Evolutionary conservation across 2,888 invertebrate genomes (phyloP).

Genomic region (Athetis lepigone): DNA sequence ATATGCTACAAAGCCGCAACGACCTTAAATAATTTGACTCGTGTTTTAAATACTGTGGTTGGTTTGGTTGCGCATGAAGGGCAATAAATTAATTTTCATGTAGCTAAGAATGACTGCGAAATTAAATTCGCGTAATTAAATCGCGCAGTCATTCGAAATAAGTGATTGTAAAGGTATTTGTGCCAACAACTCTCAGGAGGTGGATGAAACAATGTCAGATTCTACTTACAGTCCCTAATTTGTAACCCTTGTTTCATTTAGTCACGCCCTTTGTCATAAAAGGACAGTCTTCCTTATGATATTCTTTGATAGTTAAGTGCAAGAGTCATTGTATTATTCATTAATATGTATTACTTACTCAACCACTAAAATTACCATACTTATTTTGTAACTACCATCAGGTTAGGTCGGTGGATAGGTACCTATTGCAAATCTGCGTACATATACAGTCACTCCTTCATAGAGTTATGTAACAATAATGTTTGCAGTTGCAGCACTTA

Average conservation of each 20-base stretch:
- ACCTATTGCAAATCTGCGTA: conserved; percentile 52
- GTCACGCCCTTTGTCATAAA: conserved; percentile 16
- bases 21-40: conserved; percentile 43
- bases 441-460: conserved; percentile 56
- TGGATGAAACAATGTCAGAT: conserved; percentile 28
- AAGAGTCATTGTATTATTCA: no score
- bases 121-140: conserved; percentile 50
- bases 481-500: conserved; percentile 22
- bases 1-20: conserved; percentile 59
- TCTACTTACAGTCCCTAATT: conserved; percentile 17
- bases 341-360: conserved; percentile 41
- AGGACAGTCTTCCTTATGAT: background rate
- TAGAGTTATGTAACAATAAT: conserved; percentile 49
- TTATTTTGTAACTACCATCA: conserved; percentile 59
- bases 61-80: conserved; percentile 32
- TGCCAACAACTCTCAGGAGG: conserved; percentile 30
- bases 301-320: no score
- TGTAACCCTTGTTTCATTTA: conserved; percentile 23
- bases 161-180: conserved; percentile 51
- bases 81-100: conserved; percentile 45
- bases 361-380: conserved; percentile 59
- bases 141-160: conserved; percentile 54
- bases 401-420: conserved; percentile 54
- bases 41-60: conserved; percentile 41
- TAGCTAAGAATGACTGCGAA: conserved; percentile 41